Conservation (phyloP, 2,888 invertebrate genomes). For the Eupithecia centaureata region DNA sequence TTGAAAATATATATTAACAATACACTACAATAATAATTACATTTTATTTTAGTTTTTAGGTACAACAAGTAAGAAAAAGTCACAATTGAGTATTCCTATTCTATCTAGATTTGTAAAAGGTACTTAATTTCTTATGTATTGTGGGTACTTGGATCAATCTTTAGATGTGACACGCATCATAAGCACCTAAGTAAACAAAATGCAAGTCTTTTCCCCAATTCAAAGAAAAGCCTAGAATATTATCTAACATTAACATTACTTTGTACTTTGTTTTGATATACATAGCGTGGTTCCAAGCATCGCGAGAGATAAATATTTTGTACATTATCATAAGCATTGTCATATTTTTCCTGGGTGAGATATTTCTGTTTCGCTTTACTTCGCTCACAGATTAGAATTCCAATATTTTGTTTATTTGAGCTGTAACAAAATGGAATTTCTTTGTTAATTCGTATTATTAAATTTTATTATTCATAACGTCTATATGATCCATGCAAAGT, state of each 20-base stretch:
- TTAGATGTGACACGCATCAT: neutral
- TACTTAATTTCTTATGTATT: neutral
- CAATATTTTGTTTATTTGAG: neutral
- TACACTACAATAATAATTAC: no score
- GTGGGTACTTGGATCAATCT: neutral
- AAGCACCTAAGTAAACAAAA: neutral
- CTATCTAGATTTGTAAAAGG: neutral
- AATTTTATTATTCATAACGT: no score
- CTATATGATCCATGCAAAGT: no score
- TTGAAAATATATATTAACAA: no score
- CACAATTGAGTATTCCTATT: neutral
- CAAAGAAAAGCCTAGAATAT: neutral
- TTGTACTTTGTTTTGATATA: conserved; percentile 8
- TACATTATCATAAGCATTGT: conserved; percentile 14
- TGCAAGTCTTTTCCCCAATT: neutral
- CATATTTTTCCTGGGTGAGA: conserved; percentile 33
- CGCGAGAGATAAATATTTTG: conserved; percentile 8
- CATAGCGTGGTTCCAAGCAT: conserved; percentile 9
- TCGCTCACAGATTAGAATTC: neutral
- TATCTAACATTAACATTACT: conserved; percentile 3
- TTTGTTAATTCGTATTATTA: neutral
- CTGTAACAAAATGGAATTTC: neutral
- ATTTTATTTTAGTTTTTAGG: neutral
- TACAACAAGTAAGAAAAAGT: neutral
- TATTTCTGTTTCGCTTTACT: conserved; percentile 30